Evolutionary conservation across 2,797 vertebrate species (phyloP).

Genomic region (Paguma larvata): DNA sequence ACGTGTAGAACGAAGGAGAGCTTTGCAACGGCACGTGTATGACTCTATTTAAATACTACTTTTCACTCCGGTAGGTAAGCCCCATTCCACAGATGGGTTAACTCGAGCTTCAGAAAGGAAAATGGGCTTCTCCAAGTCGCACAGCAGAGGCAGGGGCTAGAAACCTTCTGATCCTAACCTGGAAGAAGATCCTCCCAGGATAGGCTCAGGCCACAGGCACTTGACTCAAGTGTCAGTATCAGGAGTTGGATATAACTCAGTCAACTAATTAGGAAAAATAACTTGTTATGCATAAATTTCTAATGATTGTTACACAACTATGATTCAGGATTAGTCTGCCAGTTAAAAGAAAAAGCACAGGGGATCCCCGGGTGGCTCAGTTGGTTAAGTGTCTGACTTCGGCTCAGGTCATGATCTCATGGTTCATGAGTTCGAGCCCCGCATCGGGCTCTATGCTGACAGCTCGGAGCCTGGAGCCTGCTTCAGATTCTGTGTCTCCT

Average conservation of each 20-base stretch:
- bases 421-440: too few species aligned
- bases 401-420: too few species aligned
- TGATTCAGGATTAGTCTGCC: background rate
- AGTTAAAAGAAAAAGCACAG: background rate
- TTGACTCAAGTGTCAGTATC: background rate
- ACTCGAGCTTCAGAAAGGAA: background rate
- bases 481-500: too few species aligned
- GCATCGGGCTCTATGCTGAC: too few species aligned
- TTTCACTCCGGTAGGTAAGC: background rate
- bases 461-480: too few species aligned
- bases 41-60: background rate
- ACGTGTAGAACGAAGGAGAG: background rate
- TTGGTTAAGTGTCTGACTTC: too few species aligned
- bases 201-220: background rate
- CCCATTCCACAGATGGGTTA: background rate
- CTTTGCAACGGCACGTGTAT: background rate
- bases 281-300: background rate
- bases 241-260: background rate
- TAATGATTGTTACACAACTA: background rate
- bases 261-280: constrained; percentile 5
- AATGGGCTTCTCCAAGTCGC: background rate
- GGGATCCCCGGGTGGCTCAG: too few species aligned
- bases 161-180: background rate
- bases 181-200: background rate
- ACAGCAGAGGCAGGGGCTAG: background rate